phyloP scores from a whole-genome alignment of 2,888 invertebrate species.

The Chrysolina oricalcia region DNA sequence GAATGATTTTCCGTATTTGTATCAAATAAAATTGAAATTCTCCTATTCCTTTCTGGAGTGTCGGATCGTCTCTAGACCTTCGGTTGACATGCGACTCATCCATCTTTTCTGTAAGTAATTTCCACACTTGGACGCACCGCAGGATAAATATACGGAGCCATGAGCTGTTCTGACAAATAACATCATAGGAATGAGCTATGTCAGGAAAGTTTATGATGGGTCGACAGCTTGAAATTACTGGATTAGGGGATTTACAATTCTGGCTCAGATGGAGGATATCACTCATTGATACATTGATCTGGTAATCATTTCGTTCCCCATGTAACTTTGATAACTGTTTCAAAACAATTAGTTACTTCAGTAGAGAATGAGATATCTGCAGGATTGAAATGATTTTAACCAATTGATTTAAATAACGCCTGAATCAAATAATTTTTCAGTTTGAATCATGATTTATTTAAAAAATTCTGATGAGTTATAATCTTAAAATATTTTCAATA shows the following conservation, averaged over 20 bases:
- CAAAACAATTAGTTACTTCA: too few relatives aligned
- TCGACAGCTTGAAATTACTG: not conserved
- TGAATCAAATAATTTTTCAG: too few relatives aligned
- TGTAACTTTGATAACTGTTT: too few relatives aligned
- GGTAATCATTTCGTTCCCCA: not conserved
- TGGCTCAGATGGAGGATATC: not conserved
- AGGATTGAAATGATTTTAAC: too few relatives aligned
- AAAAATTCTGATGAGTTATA: too few relatives aligned
- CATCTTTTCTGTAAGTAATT: constrained; percentile 40
- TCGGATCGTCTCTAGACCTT: constrained; percentile 43
- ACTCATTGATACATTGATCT: not conserved
- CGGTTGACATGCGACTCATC: constrained; percentile 40
- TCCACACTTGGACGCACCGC: constrained; percentile 25
- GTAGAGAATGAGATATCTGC: too few relatives aligned
- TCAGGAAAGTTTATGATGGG: constrained; percentile 10
- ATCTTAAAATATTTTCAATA: too few relatives aligned
- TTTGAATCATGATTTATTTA: too few relatives aligned
- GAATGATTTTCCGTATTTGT: constrained; percentile 43
- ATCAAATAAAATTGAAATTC: constrained; percentile 48
- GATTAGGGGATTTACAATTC: not conserved
- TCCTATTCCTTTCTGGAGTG: constrained; percentile 42
- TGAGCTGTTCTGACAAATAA: constrained; percentile 18
- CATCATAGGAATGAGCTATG: constrained; percentile 11
- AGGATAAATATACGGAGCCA: constrained; percentile 6
- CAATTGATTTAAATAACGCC: too few relatives aligned